Evolutionary conservation across 2,888 invertebrate genomes (phyloP), one percentile per base, ranked within the genome.

Genomic region (Strigamia crassipes): DNA sequence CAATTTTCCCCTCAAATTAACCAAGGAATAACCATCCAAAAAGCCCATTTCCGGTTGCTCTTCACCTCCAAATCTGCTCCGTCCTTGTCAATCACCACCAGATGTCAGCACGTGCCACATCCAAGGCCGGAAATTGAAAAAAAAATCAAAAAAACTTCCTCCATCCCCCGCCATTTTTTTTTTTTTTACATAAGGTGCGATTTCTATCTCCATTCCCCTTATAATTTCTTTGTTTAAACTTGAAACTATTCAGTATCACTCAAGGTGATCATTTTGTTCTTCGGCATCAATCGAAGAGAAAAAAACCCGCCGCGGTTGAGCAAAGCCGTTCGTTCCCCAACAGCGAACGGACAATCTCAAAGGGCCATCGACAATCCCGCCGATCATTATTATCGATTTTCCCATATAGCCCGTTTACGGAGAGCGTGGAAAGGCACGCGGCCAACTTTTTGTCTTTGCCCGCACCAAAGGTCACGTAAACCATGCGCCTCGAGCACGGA

Each of bases 51-150:
- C 42, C 42, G 42, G 42, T 42, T 42, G 1, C 12, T 13, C 42
- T 42, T 42, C 13, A 9, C 42, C 42, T 42, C 42, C 13, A 56
- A 66, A 66, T 23, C 23, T 3, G 66, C 23, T 66, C 66, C 23
- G 66, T 21, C 66, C 66, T 66, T 66, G 66, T 66, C 66, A 66
- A 66, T 66, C 66, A 66, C 21, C 66, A 21, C 21, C 15, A 66
- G 66, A 66, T 66, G 66, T 66, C 66, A 23, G 66, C 66, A 66
- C 66, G 66, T 23, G 9, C 12, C 66, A 66, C 8, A 5, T 23
- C 23, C 66, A 66, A 66, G 66, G 66, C 66, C 66, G 66, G 66
- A 27, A 66, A 23, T 66, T 51, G n/a, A 51, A 51, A 1, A 15
- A 42, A 61, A 61, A 61, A 61, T n/a, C 1, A 9, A 2, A n/a